A percentile compares a stretch with the other conserved stretches of the same genome.
These are phyloP conservation scores for Hartigia nigra DNA, from an alignment of 2,888 invertebrate genomes.

Conservation along the genomic window DNA sequence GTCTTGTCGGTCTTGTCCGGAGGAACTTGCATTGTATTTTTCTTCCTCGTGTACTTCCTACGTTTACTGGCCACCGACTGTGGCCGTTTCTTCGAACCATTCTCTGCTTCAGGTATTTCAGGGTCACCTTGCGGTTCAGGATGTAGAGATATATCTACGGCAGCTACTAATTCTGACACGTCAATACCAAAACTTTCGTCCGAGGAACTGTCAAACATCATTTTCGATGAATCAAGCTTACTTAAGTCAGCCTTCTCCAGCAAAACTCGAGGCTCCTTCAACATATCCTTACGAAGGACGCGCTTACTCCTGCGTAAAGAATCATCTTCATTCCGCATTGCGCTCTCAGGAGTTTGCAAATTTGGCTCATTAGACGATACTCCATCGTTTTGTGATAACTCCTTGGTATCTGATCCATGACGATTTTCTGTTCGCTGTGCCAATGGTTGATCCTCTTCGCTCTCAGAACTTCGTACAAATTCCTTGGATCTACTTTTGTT, in stretches of 20 bases:
- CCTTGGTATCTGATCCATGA: background rate
- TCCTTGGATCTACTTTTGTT: conserved; percentile 12
- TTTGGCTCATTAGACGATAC: background rate
- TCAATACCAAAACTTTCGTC: conserved; percentile 60
- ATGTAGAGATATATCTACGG: conserved; percentile 55
- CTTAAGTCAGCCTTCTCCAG: conserved; percentile 54
- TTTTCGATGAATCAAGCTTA: conserved; percentile 49
- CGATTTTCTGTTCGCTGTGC: conserved; percentile 34
- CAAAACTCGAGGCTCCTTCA: conserved; percentile 43
- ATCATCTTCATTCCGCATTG: conserved; percentile 23
- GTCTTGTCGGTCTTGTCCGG: conserved; percentile 27
- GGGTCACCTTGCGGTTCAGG: conserved; percentile 35
- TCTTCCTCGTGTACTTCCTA: conserved; percentile 1
- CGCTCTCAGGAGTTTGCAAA: background rate
- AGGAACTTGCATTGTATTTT: conserved; percentile 3
- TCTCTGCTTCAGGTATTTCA: conserved; percentile 2
- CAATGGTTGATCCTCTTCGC: conserved; percentile 49
- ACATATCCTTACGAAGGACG: conserved; percentile 39
- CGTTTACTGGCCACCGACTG: conserved; percentile 8
- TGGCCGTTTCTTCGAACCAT: background rate
- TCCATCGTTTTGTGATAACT: background rate
- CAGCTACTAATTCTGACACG: conserved; percentile 49
- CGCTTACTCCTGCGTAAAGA: conserved; percentile 44
- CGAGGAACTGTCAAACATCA: conserved; percentile 55
- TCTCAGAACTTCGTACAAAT: conserved; percentile 41